Percentiles rank a stretch among this genome's conserved stretches.
Conservation (phyloP, 2,797 vertebrate genomes). For the Halcyon chelicuti region DNA sequence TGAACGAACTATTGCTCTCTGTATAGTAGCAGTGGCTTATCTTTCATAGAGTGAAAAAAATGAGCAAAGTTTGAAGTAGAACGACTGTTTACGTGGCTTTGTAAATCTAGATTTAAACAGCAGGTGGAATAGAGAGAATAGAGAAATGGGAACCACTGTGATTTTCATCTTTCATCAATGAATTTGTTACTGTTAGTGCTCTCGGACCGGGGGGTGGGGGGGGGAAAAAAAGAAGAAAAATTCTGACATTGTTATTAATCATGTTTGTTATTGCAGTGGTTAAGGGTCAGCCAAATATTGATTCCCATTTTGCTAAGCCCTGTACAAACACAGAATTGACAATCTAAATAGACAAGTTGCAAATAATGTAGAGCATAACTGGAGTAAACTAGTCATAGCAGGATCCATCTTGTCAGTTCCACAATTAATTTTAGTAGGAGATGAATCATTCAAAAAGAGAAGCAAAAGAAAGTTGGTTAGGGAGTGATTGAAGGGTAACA, state of each 20-base stretch:
- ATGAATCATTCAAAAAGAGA: neutral
- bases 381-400: neutral
- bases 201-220: neutral
- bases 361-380: neutral
- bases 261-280: neutral
- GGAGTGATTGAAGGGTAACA: neutral
- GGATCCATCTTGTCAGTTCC: neutral
- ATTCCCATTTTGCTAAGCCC: neutral
- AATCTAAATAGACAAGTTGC: neutral
- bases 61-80: constrained; percentile 57
- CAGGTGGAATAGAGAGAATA: neutral
- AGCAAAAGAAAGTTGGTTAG: neutral
- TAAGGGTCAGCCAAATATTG: constrained; percentile 26
- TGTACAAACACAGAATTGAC: neutral
- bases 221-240: neutral
- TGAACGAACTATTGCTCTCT: constrained; percentile 87
- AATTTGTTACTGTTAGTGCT: neutral
- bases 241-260: neutral
- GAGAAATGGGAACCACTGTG: neutral
- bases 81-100: neutral
- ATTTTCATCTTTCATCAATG: neutral
- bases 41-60: constrained; percentile 85
- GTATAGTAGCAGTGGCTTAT: constrained; percentile 86
- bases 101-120: neutral
- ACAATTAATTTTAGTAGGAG: neutral